Conservation (phyloP, 2,888 invertebrate genomes). For the Osmoderma eremita region DNA sequence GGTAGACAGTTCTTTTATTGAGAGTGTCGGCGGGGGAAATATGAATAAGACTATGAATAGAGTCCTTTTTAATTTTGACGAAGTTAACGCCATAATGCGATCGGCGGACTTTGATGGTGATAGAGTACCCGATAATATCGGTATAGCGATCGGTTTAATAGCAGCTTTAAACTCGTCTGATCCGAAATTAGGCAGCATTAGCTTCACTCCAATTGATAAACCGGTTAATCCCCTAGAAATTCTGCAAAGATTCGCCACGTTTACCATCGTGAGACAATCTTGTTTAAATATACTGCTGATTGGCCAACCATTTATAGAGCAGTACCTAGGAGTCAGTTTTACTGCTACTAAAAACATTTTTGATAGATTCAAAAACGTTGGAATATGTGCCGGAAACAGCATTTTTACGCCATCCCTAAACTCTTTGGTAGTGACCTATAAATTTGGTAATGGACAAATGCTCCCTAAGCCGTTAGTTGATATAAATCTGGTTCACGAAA, state of each 20-base stretch:
- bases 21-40: slow-evolving; percentile 64
- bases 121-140: slow-evolving; percentile 68
- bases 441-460: slow-evolving; percentile 57
- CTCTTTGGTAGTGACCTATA: slow-evolving; percentile 66
- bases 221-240: slow-evolving; percentile 26
- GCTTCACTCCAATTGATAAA: slow-evolving; percentile 25
- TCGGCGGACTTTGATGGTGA: slow-evolving; percentile 68
- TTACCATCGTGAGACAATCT: slow-evolving; percentile 62
- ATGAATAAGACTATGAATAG: slow-evolving; percentile 63
- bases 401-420: slow-evolving; percentile 64
- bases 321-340: slow-evolving; percentile 61
- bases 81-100: slow-evolving; percentile 67
- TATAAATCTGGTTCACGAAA: slow-evolving; percentile 54
- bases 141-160: slow-evolving; percentile 64
- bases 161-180: slow-evolving; percentile 1
- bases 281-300: slow-evolving; percentile 68
- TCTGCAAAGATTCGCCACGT: slow-evolving; percentile 29
- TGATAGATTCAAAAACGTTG: slow-evolving; percentile 64
- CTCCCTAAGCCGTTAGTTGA: slow-evolving; percentile 66
- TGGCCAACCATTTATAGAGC: slow-evolving; percentile 65
- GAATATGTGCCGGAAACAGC: slow-evolving; percentile 65
- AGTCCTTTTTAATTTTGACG: slow-evolving; percentile 66
- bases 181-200: slow-evolving; percentile 15
- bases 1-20: slow-evolving; percentile 66
- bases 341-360: slow-evolving; percentile 61